phyloP scores from a whole-genome alignment of 2,888 invertebrate species.

The Deroplatys truncata region DNA sequence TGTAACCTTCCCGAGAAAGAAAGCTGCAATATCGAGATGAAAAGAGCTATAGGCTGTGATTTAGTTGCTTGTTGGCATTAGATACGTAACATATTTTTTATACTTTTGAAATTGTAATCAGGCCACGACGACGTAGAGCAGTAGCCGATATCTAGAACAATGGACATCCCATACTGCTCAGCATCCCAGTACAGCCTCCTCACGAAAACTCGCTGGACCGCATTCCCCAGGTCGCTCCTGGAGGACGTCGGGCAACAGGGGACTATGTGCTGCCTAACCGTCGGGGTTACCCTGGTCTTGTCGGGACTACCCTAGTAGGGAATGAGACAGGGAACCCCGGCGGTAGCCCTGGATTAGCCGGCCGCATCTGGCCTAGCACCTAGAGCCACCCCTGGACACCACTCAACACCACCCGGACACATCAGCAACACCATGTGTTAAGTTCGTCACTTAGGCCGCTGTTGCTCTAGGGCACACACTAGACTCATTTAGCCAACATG shows the following conservation, averaged over 20 bases:
- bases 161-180: not conserved
- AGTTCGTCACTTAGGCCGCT: not conserved
- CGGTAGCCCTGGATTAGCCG: not conserved
- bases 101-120: too few species aligned
- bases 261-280: not conserved
- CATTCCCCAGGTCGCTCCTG: not conserved
- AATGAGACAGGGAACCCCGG: too few species aligned
- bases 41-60: too few species aligned
- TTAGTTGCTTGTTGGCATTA: too few species aligned
- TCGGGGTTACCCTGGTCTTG: not conserved
- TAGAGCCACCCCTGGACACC: not conserved
- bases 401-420: not conserved
- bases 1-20: too few species aligned
- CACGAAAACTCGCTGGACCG: constrained; percentile 10
- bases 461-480: not conserved
- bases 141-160: not conserved
- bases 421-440: not conserved
- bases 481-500: not conserved
- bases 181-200: not conserved
- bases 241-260: not conserved
- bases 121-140: not conserved
- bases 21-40: too few species aligned
- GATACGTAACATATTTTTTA: too few species aligned
- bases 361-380: not conserved
- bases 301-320: too few species aligned